Evolutionary conservation across 2,113 vertebrate genomes (phyloP).

Genomic region (Triplophysa rosa): DNA sequence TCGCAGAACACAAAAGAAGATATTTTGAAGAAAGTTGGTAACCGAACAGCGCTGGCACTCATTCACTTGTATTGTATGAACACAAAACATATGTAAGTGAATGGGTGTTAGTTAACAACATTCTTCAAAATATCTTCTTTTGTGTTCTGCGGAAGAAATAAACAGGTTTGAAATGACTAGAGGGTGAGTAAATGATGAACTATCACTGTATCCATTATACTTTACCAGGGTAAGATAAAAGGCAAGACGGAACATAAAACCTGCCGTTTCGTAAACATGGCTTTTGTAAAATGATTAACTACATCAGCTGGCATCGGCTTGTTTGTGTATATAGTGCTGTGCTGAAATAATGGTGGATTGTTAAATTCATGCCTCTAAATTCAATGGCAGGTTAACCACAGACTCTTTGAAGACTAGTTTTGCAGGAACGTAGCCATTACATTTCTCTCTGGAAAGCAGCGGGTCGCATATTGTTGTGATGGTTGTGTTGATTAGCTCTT

Average conservation of each 20-base stretch:
- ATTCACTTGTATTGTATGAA: no score
- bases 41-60: no score
- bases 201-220: background rate
- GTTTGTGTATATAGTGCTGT: background rate
- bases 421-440: background rate
- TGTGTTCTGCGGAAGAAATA: no score
- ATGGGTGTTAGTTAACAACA: no score
- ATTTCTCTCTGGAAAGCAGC: conserved; percentile 21
- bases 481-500: conserved; percentile 51
- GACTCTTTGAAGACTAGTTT: conserved; percentile 17
- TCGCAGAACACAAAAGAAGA: no score
- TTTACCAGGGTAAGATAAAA: background rate
- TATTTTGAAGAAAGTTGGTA: no score
- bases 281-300: background rate
- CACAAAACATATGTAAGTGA: no score
- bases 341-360: background rate
- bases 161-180: no score
- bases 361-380: background rate
- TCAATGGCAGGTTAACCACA: background rate
- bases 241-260: background rate
- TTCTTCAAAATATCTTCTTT: no score
- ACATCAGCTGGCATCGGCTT: background rate
- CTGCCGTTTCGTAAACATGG: background rate
- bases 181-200: no score
- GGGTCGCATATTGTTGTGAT: conserved; percentile 57